phyloP scores from a whole-genome alignment of 2,113 vertebrate genomes.

The Todiramphus saurophagus region DNA sequence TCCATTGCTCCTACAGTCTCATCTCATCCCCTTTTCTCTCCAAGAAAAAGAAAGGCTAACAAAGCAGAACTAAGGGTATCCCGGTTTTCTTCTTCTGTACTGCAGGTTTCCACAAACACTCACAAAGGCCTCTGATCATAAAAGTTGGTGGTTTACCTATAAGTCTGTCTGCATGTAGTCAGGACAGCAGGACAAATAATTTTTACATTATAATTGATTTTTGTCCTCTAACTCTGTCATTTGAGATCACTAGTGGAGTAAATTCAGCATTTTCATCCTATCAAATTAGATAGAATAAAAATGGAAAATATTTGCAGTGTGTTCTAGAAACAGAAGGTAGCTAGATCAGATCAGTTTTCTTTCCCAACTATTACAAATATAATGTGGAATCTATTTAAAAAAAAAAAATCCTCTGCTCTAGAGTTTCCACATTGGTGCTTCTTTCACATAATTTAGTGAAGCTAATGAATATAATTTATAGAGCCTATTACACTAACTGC shows the following conservation, averaged over 20 bases:
- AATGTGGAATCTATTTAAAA: not conserved
- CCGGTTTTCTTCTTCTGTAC: not conserved
- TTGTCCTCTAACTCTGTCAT: not conserved
- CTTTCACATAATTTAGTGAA: not conserved
- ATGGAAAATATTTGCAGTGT: not conserved
- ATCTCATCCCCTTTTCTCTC: not conserved
- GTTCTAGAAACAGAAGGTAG: not conserved
- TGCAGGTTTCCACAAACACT: not conserved
- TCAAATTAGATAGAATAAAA: not conserved
- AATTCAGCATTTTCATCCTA: not conserved
- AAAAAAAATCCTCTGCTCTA: not conserved
- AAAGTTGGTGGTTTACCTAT: not conserved
- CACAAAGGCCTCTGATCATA: not conserved
- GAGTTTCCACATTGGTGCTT: not conserved
- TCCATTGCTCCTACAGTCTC: not conserved
- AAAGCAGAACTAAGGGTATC: not conserved
- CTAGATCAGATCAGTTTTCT: not conserved
- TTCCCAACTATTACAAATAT: not conserved
- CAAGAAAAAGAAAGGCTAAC: conserved; percentile 20
- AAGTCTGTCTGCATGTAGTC: not conserved
- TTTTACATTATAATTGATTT: not conserved
- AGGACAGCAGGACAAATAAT: not conserved
- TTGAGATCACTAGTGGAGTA: not conserved
- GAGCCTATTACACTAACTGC: not conserved
- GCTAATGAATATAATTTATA: not conserved